Conservation (phyloP, 2,888 invertebrate species). For the Crepidodera aurea region DNA sequence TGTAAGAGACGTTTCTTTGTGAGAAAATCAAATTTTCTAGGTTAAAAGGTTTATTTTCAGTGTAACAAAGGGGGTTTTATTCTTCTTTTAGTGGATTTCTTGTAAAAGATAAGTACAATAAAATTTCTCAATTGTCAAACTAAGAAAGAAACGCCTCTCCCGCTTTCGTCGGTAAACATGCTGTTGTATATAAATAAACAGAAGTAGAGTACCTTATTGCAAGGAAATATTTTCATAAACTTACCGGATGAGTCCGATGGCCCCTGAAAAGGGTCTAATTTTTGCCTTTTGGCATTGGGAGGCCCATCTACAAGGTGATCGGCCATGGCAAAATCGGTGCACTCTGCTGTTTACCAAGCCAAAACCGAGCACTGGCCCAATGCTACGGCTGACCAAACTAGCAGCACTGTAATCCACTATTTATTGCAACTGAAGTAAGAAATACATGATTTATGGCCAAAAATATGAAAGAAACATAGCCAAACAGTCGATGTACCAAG, state of each 20-base stretch:
- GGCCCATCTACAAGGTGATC: constrained; percentile 95
- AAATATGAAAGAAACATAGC: constrained; percentile 60
- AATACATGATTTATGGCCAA: constrained; percentile 61
- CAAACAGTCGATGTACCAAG: constrained; percentile 72
- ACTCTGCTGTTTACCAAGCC: constrained; percentile 71
- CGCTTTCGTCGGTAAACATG: constrained; percentile 55
- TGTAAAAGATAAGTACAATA: neutral
- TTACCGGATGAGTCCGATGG: constrained; percentile 83
- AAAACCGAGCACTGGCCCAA: constrained; percentile 66
- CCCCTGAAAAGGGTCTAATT: constrained; percentile 85
- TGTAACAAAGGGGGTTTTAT: neutral
- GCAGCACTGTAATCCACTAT: constrained; percentile 59
- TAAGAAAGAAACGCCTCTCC: constrained; percentile 56
- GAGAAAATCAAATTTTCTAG: neutral
- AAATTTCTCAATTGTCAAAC: constrained; percentile 42
- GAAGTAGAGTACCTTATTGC: constrained; percentile 42
- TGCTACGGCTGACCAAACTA: constrained; percentile 60
- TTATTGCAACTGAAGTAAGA: constrained; percentile 59
- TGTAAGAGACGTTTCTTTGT: constrained; percentile 2
- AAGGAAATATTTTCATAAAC: constrained; percentile 48
- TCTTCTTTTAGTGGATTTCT: neutral
- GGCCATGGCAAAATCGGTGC: constrained; percentile 73
- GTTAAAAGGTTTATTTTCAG: neutral
- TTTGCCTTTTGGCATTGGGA: constrained; percentile 91
- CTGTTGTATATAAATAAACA: constrained; percentile 49